These are phyloP conservation scores for Strigamia transsilvanica DNA, from an alignment of 2,888 invertebrate species.

Conservation along the genomic window DNA sequence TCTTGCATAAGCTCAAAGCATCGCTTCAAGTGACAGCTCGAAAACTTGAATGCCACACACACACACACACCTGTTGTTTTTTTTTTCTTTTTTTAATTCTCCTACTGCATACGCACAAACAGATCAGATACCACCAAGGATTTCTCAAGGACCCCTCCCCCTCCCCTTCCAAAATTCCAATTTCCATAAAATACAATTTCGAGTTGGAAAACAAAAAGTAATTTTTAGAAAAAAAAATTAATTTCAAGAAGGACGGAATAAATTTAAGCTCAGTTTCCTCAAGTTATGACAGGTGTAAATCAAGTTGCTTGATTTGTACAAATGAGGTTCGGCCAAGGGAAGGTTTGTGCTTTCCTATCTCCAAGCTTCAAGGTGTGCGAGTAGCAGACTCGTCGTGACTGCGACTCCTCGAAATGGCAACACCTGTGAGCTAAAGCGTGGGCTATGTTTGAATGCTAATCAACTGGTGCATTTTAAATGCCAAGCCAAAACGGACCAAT, in stretches of 20 bases:
- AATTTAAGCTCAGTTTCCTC: background rate
- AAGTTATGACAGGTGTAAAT: conserved; percentile 35
- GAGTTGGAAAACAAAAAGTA: background rate
- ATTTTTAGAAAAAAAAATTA: background rate
- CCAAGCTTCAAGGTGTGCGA: conserved; percentile 32
- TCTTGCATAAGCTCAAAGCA: background rate
- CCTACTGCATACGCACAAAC: conserved; percentile 28
- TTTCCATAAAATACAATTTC: background rate
- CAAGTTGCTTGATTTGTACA: conserved; percentile 21
- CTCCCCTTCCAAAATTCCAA: background rate
- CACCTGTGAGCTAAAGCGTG: conserved; percentile 33
- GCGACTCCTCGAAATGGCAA: conserved; percentile 29
- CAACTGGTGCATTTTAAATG: conserved; percentile 11
- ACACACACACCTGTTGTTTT: conserved; percentile 23
- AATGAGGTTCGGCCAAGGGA: conserved; percentile 20
- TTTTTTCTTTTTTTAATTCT: background rate
- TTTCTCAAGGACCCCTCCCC: conserved; percentile 25
- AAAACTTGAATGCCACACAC: conserved; percentile 34
- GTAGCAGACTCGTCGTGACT: conserved; percentile 26
- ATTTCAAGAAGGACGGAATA: background rate
- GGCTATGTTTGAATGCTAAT: conserved; percentile 30
- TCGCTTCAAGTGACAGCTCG: conserved; percentile 17
- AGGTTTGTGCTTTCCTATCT: background rate
- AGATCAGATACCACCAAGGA: conserved; percentile 26
- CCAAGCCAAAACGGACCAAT: conserved; percentile 6